Evolutionary conservation across 2,888 invertebrate genomes (phyloP).

Genomic region (Stenotaenia linearis): DNA sequence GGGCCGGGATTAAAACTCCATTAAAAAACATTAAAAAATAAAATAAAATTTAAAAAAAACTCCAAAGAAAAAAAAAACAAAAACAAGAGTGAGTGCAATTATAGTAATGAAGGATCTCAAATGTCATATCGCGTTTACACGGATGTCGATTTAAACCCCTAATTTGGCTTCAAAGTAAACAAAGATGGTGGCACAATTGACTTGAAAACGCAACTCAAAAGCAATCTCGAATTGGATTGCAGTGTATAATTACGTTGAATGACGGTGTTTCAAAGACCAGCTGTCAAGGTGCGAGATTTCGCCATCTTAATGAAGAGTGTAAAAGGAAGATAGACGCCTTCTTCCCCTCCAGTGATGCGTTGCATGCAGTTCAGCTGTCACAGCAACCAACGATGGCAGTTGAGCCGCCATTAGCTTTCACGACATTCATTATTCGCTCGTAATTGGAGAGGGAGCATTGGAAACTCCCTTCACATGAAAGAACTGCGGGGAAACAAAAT

Average conservation of each 20-base stretch:
- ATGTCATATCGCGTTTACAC: background rate
- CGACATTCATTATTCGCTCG: constrained; percentile 9
- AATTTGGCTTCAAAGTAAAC: background rate
- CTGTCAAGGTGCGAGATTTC: background rate
- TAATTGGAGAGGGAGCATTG: constrained; percentile 4
- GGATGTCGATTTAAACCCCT: constrained; percentile 2
- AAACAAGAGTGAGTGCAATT: background rate
- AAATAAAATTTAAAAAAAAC: background rate
- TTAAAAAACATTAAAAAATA: no score
- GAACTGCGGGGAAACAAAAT: constrained; percentile 4
- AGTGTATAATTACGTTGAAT: background rate
- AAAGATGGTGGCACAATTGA: background rate
- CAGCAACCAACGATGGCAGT: constrained; percentile 9
- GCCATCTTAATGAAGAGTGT: constrained; percentile 9
- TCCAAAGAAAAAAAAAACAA: background rate
- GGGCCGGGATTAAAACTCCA: no score
- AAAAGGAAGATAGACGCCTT: constrained; percentile 9
- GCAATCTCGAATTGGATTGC: background rate
- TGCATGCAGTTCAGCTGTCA: constrained; percentile 9
- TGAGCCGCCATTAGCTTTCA: constrained; percentile 9
- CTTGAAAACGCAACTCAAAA: background rate
- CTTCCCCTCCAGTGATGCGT: constrained; percentile 9
- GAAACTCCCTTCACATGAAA: constrained; percentile 9
- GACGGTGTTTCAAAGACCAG: background rate
- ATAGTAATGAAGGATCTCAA: background rate